A percentile compares a stretch with the other conserved stretches of the same genome.
Conservation (phyloP, 2,888 invertebrate species). For the Dolichopus griseipennis region DNA sequence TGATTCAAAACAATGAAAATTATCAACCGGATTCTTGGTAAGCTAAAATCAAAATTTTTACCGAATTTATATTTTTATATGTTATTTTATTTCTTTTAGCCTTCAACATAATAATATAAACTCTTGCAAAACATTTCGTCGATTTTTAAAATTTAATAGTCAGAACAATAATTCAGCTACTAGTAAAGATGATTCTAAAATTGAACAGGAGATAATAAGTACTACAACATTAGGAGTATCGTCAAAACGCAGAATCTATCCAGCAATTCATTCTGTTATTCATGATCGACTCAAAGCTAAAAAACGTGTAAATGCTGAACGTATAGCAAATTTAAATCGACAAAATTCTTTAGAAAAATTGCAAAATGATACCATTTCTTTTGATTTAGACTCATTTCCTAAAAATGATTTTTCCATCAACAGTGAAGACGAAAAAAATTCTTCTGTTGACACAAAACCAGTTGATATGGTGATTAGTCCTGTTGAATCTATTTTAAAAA, state of each 20-base stretch:
- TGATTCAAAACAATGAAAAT: not conserved
- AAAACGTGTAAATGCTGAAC: constrained; percentile 3
- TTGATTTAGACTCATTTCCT: too few relatives aligned
- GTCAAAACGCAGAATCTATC: not conserved
- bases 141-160: not conserved
- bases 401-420: too few relatives aligned
- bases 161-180: not conserved
- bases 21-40: not conserved
- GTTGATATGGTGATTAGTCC: not conserved
- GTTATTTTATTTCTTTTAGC: not conserved
- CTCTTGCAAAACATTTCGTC: not conserved
- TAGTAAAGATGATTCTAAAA: not conserved
- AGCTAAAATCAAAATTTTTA: not conserved
- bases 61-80: too few relatives aligned
- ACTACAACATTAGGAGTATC: not conserved
- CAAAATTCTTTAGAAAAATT: not conserved
- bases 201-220: not conserved
- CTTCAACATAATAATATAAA: not conserved
- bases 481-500: not conserved
- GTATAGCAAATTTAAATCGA: constrained; percentile 5
- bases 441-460: not conserved
- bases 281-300: not conserved
- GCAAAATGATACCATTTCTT: not conserved
- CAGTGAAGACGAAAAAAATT: not conserved
- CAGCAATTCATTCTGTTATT: not conserved